Base-by-base conservation (phyloP, 2,888 invertebrate species). In the Esperia sulphurella region DNA sequence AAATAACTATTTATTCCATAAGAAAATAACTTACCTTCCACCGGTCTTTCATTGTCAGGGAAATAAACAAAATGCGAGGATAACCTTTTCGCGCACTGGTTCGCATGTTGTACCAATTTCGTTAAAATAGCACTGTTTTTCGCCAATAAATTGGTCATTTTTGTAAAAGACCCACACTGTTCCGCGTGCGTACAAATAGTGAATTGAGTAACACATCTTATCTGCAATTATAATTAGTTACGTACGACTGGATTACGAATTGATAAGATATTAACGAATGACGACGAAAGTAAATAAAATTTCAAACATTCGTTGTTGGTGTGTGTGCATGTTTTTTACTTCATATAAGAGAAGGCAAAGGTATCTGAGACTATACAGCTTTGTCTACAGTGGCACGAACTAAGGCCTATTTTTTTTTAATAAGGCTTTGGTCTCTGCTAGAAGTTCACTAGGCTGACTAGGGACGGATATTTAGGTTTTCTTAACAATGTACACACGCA, bases 41-140 rank as follows among this genome's bases (percentile, higher is more conserved):
- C 76, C 6, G 90, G 90, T 53, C 80, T 71, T 49, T 81, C 80
- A 61, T 78, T 80, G 56, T 93, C 93, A 0, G 93, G 91, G 52
- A 83, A 85, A 65, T 92, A 94, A 49, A 84, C 91, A 69, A 94
- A 94, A 75, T 93, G 93, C 9, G 92, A 90, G 31, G 84, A 80
- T 33, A 83, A 56, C 51, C 87, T 79, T 62, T 81, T 84, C 13
- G 72, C 54, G 52, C 53, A 62, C 53, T 72, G 72, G 58, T 69
- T 75, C 14, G 79, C 75, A 78, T 78, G 71, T 78, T 81, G 77
- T 45, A 79, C 35, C 43, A 86, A 51, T 61, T 71, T 79, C 50
- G 62, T 51, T 13, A 85, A 53, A 39, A 77, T 57, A 54, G 64
- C 49, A 53, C 65, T 50, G 21, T 74, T 80, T 67, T 76, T 78